Percentiles rank a stretch among this genome's conserved stretches.
Evolutionary conservation across 2,113 vertebrate species (phyloP).

Genomic region (Telmatochromis sp.): DNA sequence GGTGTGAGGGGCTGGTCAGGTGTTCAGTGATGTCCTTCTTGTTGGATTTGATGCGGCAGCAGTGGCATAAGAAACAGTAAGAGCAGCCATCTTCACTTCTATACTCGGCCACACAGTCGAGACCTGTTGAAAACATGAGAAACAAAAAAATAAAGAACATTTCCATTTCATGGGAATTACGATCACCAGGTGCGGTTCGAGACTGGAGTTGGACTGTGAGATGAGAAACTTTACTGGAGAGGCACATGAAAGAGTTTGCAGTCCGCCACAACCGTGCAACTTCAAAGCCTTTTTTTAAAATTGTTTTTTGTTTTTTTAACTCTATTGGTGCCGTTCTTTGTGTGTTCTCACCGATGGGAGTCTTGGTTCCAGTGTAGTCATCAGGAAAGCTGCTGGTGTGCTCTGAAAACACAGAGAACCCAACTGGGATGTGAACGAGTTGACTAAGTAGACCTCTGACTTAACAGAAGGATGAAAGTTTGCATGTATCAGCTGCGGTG

Average conservation of each 20-base stretch:
- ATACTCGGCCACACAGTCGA: constrained; percentile 45
- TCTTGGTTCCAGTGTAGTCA: not conserved
- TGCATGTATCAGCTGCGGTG: not conserved
- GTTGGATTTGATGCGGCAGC: constrained; percentile 47
- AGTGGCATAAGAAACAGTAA: constrained; percentile 56
- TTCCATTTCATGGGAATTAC: not conserved
- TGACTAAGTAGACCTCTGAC: not conserved
- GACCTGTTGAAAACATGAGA: constrained; percentile 38
- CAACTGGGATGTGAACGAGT: not conserved
- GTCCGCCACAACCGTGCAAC: not conserved
- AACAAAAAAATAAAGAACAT: not conserved
- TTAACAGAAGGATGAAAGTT: not conserved
- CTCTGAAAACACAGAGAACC: not conserved
- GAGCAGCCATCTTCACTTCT: constrained; percentile 28
- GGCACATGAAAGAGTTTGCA: not conserved
- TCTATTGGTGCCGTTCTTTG: not conserved
- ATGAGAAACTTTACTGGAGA: not conserved
- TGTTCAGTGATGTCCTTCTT: constrained; percentile 39
- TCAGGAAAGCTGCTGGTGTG: not conserved
- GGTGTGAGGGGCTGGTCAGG: constrained; percentile 38
- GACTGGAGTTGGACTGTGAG: not conserved
- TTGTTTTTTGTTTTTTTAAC: not conserved
- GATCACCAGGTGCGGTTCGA: not conserved
- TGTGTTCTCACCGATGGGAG: constrained; percentile 52
- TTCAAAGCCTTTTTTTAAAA: not conserved